These are phyloP conservation scores for Drosophila lowei DNA, from an alignment of 1,140 invertebrate genomes.

Conservation along the genomic window DNA sequence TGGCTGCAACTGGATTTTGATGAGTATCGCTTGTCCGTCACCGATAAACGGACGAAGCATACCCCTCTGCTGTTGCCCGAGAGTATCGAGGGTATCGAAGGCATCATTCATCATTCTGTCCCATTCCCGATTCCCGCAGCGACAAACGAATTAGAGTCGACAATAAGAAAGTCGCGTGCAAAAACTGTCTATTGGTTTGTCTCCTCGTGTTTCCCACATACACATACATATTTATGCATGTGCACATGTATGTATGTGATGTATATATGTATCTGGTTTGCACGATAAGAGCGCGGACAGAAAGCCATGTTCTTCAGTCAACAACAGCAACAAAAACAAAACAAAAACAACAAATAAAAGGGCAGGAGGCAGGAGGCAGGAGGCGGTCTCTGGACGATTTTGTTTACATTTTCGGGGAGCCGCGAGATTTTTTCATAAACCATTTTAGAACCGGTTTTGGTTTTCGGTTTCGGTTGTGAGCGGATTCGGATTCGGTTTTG, in stretches of 20 bases:
- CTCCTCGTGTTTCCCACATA: constrained; percentile 46
- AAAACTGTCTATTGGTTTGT: constrained; percentile 53
- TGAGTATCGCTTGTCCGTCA: too few species aligned
- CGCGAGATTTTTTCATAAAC: constrained; percentile 79
- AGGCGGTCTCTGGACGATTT: constrained; percentile 60
- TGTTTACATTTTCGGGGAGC: constrained; percentile 71
- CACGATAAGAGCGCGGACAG: constrained; percentile 59
- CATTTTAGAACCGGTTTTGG: constrained; percentile 66
- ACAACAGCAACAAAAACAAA: constrained; percentile 21
- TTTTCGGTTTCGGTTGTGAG: constrained; percentile 70
- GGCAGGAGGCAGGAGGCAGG: constrained; percentile 27
- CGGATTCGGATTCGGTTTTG: constrained; percentile 58
- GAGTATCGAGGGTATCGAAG: neutral
- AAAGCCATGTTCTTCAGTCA: constrained; percentile 11
- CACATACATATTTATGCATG: neutral
- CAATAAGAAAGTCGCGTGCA: constrained; percentile 78
- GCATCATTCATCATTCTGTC: constrained; percentile 34
- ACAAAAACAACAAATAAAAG: constrained; percentile 9
- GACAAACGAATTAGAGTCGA: constrained; percentile 16
- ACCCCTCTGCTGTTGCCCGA: too few species aligned
- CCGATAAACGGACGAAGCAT: too few species aligned
- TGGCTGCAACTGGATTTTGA: too few species aligned
- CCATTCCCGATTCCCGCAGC: neutral
- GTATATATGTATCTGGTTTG: constrained; percentile 60
- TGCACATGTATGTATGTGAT: neutral